phyloP scores from a whole-genome alignment of 2,113 vertebrate species.

The Rhombomys opimus region DNA sequence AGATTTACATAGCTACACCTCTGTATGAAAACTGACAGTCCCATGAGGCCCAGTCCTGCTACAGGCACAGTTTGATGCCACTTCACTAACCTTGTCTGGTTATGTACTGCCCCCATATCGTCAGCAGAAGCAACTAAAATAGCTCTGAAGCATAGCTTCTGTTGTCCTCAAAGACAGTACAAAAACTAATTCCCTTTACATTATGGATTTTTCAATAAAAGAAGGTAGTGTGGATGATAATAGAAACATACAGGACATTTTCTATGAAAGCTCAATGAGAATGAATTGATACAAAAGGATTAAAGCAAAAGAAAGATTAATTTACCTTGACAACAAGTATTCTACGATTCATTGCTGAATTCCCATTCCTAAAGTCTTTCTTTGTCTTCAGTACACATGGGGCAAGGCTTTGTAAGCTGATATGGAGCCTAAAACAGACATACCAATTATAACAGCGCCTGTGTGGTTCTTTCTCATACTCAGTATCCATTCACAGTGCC shows the following conservation, averaged over 20 bases:
- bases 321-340: slow-evolving; percentile 63
- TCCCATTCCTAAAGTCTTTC: slow-evolving; percentile 61
- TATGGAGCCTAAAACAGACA: slow-evolving; percentile 22
- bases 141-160: slow-evolving; percentile 21
- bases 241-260: slow-evolving; percentile 31
- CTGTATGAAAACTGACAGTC: not conserved
- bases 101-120: not conserved
- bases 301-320: slow-evolving; percentile 56
- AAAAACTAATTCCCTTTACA: slow-evolving; percentile 61
- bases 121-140: slow-evolving; percentile 60
- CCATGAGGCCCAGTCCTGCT: not conserved
- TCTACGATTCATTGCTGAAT: slow-evolving; percentile 49
- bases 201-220: slow-evolving; percentile 66
- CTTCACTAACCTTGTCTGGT: slow-evolving; percentile 48
- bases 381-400: slow-evolving; percentile 44
- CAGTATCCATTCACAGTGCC: not conserved
- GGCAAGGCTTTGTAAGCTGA: slow-evolving; percentile 61
- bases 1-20: not conserved
- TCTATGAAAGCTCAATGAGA: slow-evolving; percentile 59
- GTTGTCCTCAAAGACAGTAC: slow-evolving; percentile 18
- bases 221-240: slow-evolving; percentile 37
- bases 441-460: slow-evolving; percentile 39
- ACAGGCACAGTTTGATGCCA: not conserved
- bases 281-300: slow-evolving; percentile 60
- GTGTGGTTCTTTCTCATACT: slow-evolving; percentile 49